Percentiles rank a stretch among this genome's conserved stretches.
Evolutionary conservation across 1,140 invertebrate species (phyloP).

Genomic region (Apolygus lucorum): DNA sequence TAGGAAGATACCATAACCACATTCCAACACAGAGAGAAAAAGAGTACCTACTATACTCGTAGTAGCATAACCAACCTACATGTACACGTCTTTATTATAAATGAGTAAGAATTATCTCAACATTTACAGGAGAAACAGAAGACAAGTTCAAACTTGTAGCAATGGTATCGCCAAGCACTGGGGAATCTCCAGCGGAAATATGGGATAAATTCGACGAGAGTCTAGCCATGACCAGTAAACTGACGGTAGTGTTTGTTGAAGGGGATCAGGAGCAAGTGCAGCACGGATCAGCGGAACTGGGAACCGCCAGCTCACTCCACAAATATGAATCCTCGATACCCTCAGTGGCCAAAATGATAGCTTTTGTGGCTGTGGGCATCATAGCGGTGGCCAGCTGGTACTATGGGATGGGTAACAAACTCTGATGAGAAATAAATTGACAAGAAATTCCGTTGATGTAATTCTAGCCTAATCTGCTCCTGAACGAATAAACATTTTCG

Average conservation of each 20-base stretch:
- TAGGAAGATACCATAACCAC: too few relatives aligned
- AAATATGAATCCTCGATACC: background rate
- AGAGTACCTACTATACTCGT: too few relatives aligned
- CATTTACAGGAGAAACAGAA: constrained; percentile 4
- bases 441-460: too few relatives aligned
- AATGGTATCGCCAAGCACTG: background rate
- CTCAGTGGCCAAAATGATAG: background rate
- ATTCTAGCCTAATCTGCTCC: too few relatives aligned
- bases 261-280: background rate
- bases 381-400: background rate
- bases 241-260: constrained; percentile 6
- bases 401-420: background rate
- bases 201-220: constrained; percentile 12
- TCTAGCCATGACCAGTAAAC: background rate
- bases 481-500: too few relatives aligned
- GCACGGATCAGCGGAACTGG: background rate
- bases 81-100: too few relatives aligned
- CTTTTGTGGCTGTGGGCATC: background rate
- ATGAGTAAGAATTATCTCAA: background rate
- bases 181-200: background rate
- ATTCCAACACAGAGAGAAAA: too few relatives aligned
- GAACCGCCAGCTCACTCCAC: background rate
- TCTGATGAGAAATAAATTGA: too few relatives aligned
- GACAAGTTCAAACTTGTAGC: constrained; percentile 16
- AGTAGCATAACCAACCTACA: too few relatives aligned